Evolutionary conservation across 1,140 invertebrate genomes (phyloP).

Genomic region (Acromyrmex heyeri): DNA sequence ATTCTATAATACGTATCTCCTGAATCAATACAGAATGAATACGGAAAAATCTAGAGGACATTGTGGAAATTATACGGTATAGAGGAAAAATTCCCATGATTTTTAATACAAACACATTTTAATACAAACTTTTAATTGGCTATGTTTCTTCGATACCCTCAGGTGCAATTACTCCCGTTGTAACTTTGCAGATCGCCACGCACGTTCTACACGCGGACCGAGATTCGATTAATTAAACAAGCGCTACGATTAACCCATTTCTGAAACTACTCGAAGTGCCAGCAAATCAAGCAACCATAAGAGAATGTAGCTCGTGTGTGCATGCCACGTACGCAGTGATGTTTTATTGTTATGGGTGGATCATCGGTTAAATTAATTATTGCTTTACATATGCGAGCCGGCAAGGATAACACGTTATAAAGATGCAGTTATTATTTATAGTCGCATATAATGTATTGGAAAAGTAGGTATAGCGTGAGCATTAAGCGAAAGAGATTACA

Average conservation of each 20-base stretch:
- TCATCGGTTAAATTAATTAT: constrained; percentile 57
- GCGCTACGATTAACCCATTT: constrained; percentile 60
- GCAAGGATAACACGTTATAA: constrained; percentile 46
- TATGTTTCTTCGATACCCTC: constrained; percentile 42
- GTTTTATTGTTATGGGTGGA: constrained; percentile 51
- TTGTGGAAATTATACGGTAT: neutral
- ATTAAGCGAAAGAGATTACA: constrained; percentile 41
- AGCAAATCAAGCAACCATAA: constrained; percentile 50
- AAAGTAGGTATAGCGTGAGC: constrained; percentile 22
- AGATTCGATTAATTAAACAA: constrained; percentile 64
- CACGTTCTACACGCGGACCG: constrained; percentile 41
- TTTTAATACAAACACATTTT: constrained; percentile 17
- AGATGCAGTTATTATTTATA: constrained; percentile 49
- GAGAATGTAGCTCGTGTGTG: constrained; percentile 19
- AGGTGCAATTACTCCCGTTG: constrained; percentile 47
- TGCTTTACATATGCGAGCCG: neutral
- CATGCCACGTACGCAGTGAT: neutral
- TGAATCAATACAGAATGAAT: neutral
- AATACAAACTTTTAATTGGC: constrained; percentile 41
- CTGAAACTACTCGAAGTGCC: constrained; percentile 48
- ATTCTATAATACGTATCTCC: neutral
- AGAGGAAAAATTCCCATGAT: constrained; percentile 8
- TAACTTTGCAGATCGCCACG: constrained; percentile 53
- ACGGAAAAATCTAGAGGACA: neutral
- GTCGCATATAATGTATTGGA: constrained; percentile 29